A percentile compares a stretch with the other conserved stretches of the same genome.
phyloP scores from a whole-genome alignment of 2,888 invertebrate species.

The Athripsodes cinereus region DNA sequence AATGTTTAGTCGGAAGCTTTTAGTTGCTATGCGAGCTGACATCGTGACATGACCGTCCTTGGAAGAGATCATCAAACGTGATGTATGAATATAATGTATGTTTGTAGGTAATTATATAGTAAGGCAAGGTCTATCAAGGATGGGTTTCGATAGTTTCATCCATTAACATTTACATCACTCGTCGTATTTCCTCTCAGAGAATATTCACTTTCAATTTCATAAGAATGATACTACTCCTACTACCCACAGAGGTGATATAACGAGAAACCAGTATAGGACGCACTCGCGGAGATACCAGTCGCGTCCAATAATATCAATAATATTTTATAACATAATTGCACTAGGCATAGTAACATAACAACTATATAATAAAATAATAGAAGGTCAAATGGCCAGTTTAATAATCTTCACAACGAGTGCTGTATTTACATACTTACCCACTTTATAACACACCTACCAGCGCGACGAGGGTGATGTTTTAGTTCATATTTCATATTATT shows the following conservation, averaged over 20 bases:
- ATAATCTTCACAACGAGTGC: neutral
- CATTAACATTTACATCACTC: neutral
- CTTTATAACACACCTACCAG: neutral
- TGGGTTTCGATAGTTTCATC: neutral
- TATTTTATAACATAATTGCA: neutral
- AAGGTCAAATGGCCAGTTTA: neutral
- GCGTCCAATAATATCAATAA: neutral
- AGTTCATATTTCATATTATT: too few species aligned
- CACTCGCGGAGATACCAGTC: neutral
- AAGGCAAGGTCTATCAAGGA: neutral
- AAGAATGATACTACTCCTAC: neutral
- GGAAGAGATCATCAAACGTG: too few species aligned
- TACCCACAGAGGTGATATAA: neutral
- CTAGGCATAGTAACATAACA: too few species aligned
- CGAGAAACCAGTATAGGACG: neutral
- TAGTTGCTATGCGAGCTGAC: too few species aligned
- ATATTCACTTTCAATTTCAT: conserved; percentile 2
- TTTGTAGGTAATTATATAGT: neutral
- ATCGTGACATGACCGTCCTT: too few species aligned
- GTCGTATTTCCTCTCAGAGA: neutral
- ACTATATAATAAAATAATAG: neutral
- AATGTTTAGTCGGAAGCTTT: too few species aligned
- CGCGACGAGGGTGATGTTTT: neutral
- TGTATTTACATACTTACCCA: neutral
- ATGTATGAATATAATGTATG: too few species aligned